Percentiles rank a stretch among this genome's conserved stretches.
These are phyloP conservation scores for Protonibea diacanthus DNA, from an alignment of 2,797 vertebrate species.

Conservation along the genomic window DNA sequence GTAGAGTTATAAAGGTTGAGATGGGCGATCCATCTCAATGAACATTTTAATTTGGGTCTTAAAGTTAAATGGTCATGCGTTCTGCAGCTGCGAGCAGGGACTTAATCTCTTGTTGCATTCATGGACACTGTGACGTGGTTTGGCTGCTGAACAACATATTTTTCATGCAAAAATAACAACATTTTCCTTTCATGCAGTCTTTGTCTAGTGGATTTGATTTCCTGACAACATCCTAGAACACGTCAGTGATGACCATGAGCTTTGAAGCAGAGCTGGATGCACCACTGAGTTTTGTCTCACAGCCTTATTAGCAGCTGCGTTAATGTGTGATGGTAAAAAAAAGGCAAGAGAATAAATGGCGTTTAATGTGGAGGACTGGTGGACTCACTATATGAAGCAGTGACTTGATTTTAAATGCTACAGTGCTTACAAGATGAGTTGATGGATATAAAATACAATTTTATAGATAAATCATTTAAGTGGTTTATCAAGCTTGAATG, in stretches of 20 bases:
- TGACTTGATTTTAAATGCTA: no score
- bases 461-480: no score
- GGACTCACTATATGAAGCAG: no score
- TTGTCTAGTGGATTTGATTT: background rate
- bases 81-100: background rate
- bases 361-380: no score
- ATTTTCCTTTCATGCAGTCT: background rate
- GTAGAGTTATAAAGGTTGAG: background rate
- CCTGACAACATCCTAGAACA: background rate
- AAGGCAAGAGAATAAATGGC: background rate
- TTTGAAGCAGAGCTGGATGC: background rate
- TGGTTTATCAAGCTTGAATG: no score
- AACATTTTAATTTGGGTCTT: no score
- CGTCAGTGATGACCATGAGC: background rate
- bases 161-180: background rate
- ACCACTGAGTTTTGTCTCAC: background rate
- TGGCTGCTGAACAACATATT: background rate
- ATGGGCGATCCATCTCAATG: background rate
- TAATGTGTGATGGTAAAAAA: no score
- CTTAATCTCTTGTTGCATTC: background rate
- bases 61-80: background rate
- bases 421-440: no score
- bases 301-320: background rate
- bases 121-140: background rate
- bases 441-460: no score